Conservation (phyloP, 2,888 invertebrate species). For the Clostera curtula region DNA sequence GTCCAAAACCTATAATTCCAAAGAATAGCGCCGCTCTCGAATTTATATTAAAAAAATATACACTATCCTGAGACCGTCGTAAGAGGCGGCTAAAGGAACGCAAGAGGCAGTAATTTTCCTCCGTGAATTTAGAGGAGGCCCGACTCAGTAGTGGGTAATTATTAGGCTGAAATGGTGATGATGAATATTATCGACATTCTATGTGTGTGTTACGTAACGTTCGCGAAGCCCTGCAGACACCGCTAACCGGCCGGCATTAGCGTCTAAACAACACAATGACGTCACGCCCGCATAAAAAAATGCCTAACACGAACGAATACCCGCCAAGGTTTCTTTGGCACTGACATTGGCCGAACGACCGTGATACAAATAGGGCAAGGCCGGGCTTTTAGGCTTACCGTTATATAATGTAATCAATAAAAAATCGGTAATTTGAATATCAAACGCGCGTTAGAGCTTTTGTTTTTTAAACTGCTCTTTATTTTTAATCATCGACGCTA, state of each 20-base stretch:
- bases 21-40: too few relatives aligned
- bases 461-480: too few relatives aligned
- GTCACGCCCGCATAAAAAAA: slow-evolving; percentile 17
- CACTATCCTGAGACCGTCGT: too few relatives aligned
- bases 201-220: slow-evolving; percentile 5
- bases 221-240: slow-evolving; percentile 9
- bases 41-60: too few relatives aligned
- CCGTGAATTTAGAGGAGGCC: too few relatives aligned
- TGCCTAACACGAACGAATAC: slow-evolving; percentile 18
- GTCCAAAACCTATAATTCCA: too few relatives aligned
- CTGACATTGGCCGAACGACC: slow-evolving; percentile 45
- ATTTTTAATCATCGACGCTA: too few relatives aligned
- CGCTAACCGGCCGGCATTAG: slow-evolving; percentile 12
- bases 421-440: slow-evolving; percentile 5
- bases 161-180: too few relatives aligned
- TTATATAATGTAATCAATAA: slow-evolving; percentile 22
- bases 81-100: too few relatives aligned
- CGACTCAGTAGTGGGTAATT: too few relatives aligned
- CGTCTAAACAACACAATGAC: slow-evolving; percentile 17
- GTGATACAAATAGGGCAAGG: slow-evolving; percentile 44
- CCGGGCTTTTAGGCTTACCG: slow-evolving; percentile 18
- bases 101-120: too few relatives aligned
- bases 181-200: neutral
- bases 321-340: slow-evolving; percentile 29
- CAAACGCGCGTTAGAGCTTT: neutral